A percentile compares a stretch with the other conserved stretches of the same genome.
Evolutionary conservation across 2,113 vertebrate genomes (phyloP).

Genomic region (Phyllopteryx taeniolatus): DNA sequence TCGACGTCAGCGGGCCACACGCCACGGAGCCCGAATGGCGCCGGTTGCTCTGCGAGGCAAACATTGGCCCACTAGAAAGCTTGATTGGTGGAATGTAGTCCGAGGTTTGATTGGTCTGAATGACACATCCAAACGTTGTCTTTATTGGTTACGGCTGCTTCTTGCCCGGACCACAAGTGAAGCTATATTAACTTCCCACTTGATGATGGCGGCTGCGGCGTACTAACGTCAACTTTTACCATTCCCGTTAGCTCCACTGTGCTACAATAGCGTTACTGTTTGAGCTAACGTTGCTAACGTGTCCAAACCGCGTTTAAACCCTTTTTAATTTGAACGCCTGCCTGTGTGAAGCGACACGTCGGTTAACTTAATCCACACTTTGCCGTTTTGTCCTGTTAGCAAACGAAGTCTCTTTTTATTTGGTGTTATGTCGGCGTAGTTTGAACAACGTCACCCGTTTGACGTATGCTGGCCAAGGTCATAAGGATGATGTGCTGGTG

Average conservation of each 20-base stretch:
- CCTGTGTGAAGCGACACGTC: neutral
- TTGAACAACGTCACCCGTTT: neutral
- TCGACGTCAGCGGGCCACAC: neutral
- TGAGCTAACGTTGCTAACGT: neutral
- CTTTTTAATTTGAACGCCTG: neutral
- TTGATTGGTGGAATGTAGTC: slow-evolving; percentile 88
- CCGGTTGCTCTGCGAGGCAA: slow-evolving; percentile 66
- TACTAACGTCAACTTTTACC: neutral
- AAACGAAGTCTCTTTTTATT: neutral
- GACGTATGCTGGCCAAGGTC: neutral
- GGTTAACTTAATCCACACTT: neutral
- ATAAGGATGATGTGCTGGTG: neutral
- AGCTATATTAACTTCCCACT: slow-evolving; percentile 70
- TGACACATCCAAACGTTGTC: slow-evolving; percentile 81
- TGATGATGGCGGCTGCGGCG: slow-evolving; percentile 22
- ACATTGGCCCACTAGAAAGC: slow-evolving; percentile 74
- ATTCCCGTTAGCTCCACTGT: neutral
- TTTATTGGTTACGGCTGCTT: slow-evolving; percentile 80
- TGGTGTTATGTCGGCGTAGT: neutral
- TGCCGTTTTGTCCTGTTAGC: neutral
- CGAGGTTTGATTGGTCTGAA: slow-evolving; percentile 89
- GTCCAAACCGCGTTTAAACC: neutral
- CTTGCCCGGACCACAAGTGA: slow-evolving; percentile 62
- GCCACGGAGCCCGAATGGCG: slow-evolving; percentile 71
- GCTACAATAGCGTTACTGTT: neutral